Base-by-base conservation (phyloP, 2,113 vertebrate species). In the Apeltes quadracus region DNA sequence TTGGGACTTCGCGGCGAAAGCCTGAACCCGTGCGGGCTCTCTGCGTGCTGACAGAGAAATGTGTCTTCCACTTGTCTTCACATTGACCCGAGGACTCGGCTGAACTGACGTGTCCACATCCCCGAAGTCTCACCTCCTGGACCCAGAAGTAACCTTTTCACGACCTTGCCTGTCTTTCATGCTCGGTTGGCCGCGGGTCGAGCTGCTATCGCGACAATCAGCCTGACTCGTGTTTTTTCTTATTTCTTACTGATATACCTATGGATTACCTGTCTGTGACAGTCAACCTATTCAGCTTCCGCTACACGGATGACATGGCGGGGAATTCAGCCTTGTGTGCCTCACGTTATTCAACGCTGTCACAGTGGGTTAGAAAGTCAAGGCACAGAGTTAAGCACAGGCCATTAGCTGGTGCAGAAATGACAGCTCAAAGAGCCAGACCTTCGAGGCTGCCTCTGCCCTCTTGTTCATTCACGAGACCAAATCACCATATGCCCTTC, bases 31-130 rank as follows among this genome's bases (percentile, higher is more conserved):
- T 94, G 86, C 93, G 88, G 85, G 76, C 91, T 93, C 93, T 94
- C 94, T 92, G 93, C 86, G 83, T 83, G 92, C 95, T 95, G 96
- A 95, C 95, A 88, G 91, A 95, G 92, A 94, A 93, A 94, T 92
- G 95, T 94, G 95, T 95, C 95, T 96, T 94, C 93, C 93, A 93
- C 95, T 93, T 94, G 94, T 96, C 95, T 96, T 95, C 94, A 95
- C 94, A 94, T 91, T 95, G 96, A 96, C 95, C 96, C 92, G 92
- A 93, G 94, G 96, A 95, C 92, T 92, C 92, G 87, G 92, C 87
- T 76, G 88, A 90, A 92, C 83, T 92, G 93, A 94, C 91, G 90
- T 93, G 92, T 91, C 87, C 93, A 87, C 90, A 83, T 88, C 83
- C 83, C 76, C 83, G 85, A 88, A 90, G 61, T 85, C 81, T 89